Conservation (phyloP, 2,888 invertebrate species). For the Cheilosia urbana region DNA sequence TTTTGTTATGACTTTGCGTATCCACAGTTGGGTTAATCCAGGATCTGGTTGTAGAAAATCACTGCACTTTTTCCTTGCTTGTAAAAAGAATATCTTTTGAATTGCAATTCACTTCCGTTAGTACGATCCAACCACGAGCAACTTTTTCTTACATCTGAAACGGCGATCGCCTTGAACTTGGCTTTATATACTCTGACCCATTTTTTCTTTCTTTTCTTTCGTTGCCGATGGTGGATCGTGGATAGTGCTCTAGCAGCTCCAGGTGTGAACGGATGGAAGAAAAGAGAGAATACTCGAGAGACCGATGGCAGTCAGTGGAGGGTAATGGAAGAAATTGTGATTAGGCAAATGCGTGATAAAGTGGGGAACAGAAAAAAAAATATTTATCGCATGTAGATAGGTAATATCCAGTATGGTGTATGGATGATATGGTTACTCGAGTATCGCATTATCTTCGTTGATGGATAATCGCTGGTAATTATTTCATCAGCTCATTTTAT, state of each 20-base stretch:
- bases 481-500: slow-evolving; percentile 35
- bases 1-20: slow-evolving; percentile 20
- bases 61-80: slow-evolving; percentile 30
- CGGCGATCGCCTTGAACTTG: slow-evolving; percentile 91
- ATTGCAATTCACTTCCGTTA: slow-evolving; percentile 52
- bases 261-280: slow-evolving; percentile 67
- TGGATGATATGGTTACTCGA: slow-evolving; percentile 41
- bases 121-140: slow-evolving; percentile 76
- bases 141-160: slow-evolving; percentile 85
- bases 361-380: slow-evolving; percentile 13
- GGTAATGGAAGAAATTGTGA: slow-evolving; percentile 36
- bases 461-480: slow-evolving; percentile 31
- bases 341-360: slow-evolving; percentile 38
- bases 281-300: slow-evolving; percentile 45
- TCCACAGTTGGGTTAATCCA: slow-evolving; percentile 53
- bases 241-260: slow-evolving; percentile 44
- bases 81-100: neutral
- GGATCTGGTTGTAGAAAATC: slow-evolving; percentile 12
- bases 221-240: slow-evolving; percentile 46
- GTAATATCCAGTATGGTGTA: neutral
- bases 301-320: slow-evolving; percentile 16
- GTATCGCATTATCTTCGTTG: slow-evolving; percentile 33
- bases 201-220: slow-evolving; percentile 83
- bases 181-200: slow-evolving; percentile 92
- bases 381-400: slow-evolving; percentile 6